Evolutionary conservation across 2,113 vertebrate species (phyloP).

Genomic region (Cololabis saira): DNA sequence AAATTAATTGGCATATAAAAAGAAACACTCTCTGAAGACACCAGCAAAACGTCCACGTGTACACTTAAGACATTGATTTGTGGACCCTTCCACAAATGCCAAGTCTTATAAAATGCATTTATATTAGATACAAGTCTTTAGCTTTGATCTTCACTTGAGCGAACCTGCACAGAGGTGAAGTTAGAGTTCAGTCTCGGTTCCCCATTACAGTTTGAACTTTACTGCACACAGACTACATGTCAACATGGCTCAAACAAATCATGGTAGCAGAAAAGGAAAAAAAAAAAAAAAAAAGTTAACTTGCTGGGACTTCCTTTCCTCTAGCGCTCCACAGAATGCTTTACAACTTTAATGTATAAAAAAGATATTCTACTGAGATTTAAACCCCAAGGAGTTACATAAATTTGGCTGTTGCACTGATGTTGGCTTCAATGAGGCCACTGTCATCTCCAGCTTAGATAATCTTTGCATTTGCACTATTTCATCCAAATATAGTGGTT

Average conservation of each 20-base stretch:
- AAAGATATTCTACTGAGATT: constrained; percentile 30
- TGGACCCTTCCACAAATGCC: constrained; percentile 38
- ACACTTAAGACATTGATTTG: constrained; percentile 43
- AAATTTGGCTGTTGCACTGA: constrained; percentile 23
- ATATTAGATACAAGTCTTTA: constrained; percentile 35
- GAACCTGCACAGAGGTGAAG: constrained; percentile 44
- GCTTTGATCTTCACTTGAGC: constrained; percentile 47
- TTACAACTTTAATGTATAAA: constrained; percentile 60
- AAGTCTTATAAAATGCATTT: constrained; percentile 43
- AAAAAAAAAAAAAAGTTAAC: constrained; percentile 56
- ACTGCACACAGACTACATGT: constrained; percentile 38
- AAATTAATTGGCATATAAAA: constrained; percentile 27
- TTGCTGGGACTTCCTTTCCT: constrained; percentile 65
- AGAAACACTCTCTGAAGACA: constrained; percentile 31
- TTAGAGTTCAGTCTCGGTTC: constrained; percentile 36
- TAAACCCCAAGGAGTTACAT: constrained; percentile 26
- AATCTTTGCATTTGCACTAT: constrained; percentile 29
- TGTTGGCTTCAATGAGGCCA: constrained; percentile 46
- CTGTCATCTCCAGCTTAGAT: constrained; percentile 47
- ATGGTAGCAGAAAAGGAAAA: constrained; percentile 54
- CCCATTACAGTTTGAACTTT: constrained; percentile 33
- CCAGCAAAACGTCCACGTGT: constrained; percentile 21
- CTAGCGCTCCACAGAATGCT: constrained; percentile 69
- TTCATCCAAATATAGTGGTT: constrained; percentile 81
- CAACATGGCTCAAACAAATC: constrained; percentile 71